Base-by-base conservation (phyloP, 2,113 vertebrate species). In the Notarius quadriscutis region DNA sequence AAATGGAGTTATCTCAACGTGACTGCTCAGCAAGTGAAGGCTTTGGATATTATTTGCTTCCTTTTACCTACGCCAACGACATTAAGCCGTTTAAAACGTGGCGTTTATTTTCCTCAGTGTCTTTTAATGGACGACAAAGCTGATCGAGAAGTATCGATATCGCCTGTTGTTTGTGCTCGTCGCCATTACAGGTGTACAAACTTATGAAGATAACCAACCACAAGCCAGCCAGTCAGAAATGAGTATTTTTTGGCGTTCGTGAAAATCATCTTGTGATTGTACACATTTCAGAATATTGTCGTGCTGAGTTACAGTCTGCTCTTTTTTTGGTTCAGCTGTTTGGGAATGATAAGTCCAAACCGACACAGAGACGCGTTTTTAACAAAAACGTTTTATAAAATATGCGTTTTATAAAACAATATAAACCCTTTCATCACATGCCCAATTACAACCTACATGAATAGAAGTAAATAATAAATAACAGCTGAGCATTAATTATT, bases 391-490 rank as follows among this genome's bases (percentile, higher is more conserved):
- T 53, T 53, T 41, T 74, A 20, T 48, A 78, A 53, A 78, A 78
- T 78, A 14, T 1, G 48, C 18, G 48, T 53, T n/a, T 50, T 25
- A 11, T 12, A 11, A 78, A 55, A 22, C 18, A 51, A 50, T 20
- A 41, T 22, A 41, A 15, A 20, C 2, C 15, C 17, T 78, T 77
- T 25, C 15, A 53, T 4, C 1, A 18, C 20, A 65, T 15, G 15
- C 30, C 55, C 30, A 48, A 55, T 58, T 41, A 57, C 5, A 60
- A 17, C 63, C n/a, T 60, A 51, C 8, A 25, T 58, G 7, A 90
- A 87, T 41, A 53, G 48, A 74, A 88, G 87, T 55, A 53, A 48
- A 14, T 81, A 48, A n/a, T 85, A 27, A 81, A 85, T 74, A 81
- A 12, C 10, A 51, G 48, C 2, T 83, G 48, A 77, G 12, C 12